Conservation (phyloP, 2,113 vertebrate genomes). For the Scomber scombrus region DNA sequence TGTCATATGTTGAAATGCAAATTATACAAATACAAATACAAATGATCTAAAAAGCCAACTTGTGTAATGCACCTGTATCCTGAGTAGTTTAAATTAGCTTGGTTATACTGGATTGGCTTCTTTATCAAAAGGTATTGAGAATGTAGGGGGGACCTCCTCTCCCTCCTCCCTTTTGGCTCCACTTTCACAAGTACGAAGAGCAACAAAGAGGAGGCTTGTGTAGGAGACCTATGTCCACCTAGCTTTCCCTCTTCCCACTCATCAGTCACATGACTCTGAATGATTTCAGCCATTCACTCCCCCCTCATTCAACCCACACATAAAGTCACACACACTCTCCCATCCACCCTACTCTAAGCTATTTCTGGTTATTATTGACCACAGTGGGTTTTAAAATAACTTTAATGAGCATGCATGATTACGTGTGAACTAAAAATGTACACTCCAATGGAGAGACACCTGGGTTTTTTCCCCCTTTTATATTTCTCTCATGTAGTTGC, state of each 20-base stretch:
- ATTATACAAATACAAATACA: no score
- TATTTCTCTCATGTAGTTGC: constrained; percentile 73
- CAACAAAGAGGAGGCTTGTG: constrained; percentile 76
- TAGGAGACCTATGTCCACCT: constrained; percentile 55
- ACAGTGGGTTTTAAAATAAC: constrained; percentile 57
- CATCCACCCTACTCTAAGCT: constrained; percentile 29
- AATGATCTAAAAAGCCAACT: not conserved
- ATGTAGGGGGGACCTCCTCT: not conserved
- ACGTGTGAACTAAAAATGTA: constrained; percentile 44
- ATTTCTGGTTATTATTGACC: constrained; percentile 63
- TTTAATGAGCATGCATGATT: constrained; percentile 61
- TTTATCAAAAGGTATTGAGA: constrained; percentile 26
- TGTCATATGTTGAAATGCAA: not conserved
- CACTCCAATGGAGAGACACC: constrained; percentile 50
- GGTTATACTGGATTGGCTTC: constrained; percentile 12
- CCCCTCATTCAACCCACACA: constrained; percentile 17
- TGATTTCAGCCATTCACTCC: constrained; percentile 49
- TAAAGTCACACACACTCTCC: constrained; percentile 20
- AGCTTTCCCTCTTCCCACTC: constrained; percentile 46
- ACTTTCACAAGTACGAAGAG: constrained; percentile 36
- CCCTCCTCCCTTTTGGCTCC: constrained; percentile 26
- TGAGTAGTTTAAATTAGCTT: constrained; percentile 7
- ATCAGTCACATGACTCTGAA: constrained; percentile 51
- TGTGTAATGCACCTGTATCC: not conserved
- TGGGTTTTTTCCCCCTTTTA: constrained; percentile 57